Evolutionary conservation across 2,113 vertebrate genomes (phyloP).

Genomic region (Mastomys natalensis): DNA sequence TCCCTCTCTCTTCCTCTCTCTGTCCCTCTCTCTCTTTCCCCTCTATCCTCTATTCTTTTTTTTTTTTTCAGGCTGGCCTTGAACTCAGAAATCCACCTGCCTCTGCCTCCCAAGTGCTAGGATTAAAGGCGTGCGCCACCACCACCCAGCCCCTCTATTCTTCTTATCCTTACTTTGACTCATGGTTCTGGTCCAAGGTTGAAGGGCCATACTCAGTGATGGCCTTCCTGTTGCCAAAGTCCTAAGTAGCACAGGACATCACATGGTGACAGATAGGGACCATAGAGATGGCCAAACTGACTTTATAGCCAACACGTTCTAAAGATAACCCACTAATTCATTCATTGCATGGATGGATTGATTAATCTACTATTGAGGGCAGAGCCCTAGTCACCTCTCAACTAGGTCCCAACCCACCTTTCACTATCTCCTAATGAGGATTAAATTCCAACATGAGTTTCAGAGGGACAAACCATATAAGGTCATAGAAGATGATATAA

Average conservation of each 20-base stretch:
- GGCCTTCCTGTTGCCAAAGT: background rate
- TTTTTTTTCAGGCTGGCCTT: too few relatives aligned
- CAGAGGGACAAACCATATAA: background rate
- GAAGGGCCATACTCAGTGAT: background rate
- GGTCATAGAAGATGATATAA: background rate
- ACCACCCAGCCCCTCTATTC: too few relatives aligned
- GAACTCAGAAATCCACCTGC: too few relatives aligned
- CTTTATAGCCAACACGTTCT: background rate
- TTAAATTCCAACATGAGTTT: constrained; percentile 29
- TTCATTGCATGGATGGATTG: background rate
- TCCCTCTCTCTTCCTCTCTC: too few relatives aligned
- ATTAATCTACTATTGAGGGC: background rate
- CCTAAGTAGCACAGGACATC: background rate
- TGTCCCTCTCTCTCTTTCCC: too few relatives aligned
- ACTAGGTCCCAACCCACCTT: background rate
- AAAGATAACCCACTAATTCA: background rate
- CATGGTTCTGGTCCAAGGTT: constrained; percentile 21
- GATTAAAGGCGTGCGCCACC: too few relatives aligned
- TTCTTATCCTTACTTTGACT: background rate
- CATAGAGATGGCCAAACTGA: background rate
- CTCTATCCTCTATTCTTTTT: too few relatives aligned
- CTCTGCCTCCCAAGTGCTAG: too few relatives aligned
- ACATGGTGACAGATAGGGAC: background rate
- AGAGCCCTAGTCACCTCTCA: background rate
- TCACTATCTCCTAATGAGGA: constrained; percentile 10